These are phyloP conservation scores for Drosophila repletoides DNA, from an alignment of 1,140 invertebrate genomes.

Conservation along the genomic window DNA sequence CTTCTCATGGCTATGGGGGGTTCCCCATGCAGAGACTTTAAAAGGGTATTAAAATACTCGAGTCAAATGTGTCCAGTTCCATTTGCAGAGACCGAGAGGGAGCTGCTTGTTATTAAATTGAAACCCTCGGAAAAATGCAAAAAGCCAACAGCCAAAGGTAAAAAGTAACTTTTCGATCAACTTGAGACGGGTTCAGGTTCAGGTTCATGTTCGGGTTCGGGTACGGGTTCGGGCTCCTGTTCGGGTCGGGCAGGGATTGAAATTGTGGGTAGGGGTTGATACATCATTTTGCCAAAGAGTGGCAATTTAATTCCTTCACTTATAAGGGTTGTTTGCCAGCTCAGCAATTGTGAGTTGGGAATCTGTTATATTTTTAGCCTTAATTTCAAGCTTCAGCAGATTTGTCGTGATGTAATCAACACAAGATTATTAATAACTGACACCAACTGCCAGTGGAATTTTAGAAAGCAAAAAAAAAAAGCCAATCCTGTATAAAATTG, in stretches of 20 bases:
- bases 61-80: constrained; percentile 27
- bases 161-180: constrained; percentile 75
- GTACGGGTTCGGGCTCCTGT: neutral
- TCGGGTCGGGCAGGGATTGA: constrained; percentile 29
- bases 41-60: constrained; percentile 10
- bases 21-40: neutral
- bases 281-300: constrained; percentile 32
- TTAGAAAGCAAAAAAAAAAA: neutral
- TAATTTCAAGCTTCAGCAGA: constrained; percentile 44
- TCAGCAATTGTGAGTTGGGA: neutral
- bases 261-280: constrained; percentile 26
- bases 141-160: constrained; percentile 31
- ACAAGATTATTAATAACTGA: constrained; percentile 26
- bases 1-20: neutral
- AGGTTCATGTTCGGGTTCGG: neutral
- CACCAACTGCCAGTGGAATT: constrained; percentile 1
- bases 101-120: constrained; percentile 39
- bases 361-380: neutral
- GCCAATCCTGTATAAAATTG: neutral
- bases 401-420: constrained; percentile 30
- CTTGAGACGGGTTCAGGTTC: constrained; percentile 58
- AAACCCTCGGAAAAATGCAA: constrained; percentile 48
- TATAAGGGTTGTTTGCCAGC: constrained; percentile 8
- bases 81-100: neutral
- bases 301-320: constrained; percentile 30